Evolutionary conservation across 1,140 invertebrate genomes (phyloP).

Genomic region (Halesus radiatus): DNA sequence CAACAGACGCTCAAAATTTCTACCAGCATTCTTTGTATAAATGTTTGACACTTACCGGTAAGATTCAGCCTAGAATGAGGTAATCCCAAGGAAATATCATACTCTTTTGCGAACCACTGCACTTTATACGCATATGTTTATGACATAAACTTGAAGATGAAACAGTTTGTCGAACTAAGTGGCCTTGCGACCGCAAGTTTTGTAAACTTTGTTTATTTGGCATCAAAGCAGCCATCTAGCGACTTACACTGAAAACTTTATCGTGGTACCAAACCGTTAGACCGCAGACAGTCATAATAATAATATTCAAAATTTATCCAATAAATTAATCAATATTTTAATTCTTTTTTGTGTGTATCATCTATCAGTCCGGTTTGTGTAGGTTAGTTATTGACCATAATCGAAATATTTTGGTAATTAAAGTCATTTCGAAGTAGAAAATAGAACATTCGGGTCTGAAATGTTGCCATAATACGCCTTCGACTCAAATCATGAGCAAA

Average conservation of each 20-base stretch:
- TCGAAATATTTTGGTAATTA: too few relatives aligned
- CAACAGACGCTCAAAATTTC: constrained; percentile 1
- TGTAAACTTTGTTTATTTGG: constrained; percentile 4
- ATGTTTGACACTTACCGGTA: constrained; percentile 27
- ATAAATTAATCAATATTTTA: too few relatives aligned
- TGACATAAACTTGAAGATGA: constrained; percentile 47
- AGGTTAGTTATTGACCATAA: too few relatives aligned
- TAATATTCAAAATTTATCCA: too few relatives aligned
- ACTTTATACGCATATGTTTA: constrained; percentile 48
- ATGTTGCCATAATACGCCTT: too few relatives aligned
- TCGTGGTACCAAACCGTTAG: not conserved
- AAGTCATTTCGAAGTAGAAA: too few relatives aligned
- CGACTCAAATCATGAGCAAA: too few relatives aligned
- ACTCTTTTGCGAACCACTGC: constrained; percentile 30
- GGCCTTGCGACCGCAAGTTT: constrained; percentile 38
- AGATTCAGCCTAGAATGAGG: not conserved
- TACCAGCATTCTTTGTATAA: not conserved
- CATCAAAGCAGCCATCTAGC: constrained; percentile 5
- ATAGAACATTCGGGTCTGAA: too few relatives aligned
- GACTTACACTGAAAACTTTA: not conserved
- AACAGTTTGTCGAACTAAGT: constrained; percentile 31
- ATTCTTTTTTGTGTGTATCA: too few relatives aligned
- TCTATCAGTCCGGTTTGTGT: too few relatives aligned
- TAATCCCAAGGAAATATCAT: constrained; percentile 41
- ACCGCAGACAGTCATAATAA: too few relatives aligned